Evolutionary conservation across 2,113 vertebrate genomes (phyloP).

Genomic region (Rhinoderma darwinii): DNA sequence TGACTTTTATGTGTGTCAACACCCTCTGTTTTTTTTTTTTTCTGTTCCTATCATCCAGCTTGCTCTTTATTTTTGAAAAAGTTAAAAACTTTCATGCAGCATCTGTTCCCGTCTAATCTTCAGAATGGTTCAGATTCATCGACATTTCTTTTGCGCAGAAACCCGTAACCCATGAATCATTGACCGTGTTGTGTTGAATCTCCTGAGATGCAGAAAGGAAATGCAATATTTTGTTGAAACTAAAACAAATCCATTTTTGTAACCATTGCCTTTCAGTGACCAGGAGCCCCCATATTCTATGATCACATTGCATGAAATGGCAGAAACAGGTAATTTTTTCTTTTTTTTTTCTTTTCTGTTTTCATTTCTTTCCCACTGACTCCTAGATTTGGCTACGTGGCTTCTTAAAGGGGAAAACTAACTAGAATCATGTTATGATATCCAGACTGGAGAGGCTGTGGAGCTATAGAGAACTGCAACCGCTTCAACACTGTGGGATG

Average conservation of each 20-base stretch:
- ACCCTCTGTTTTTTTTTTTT: not conserved
- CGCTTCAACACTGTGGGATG: not conserved
- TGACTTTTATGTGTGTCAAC: not conserved
- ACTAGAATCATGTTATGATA: not conserved
- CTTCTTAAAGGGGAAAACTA: not conserved
- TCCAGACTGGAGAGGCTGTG: not conserved
- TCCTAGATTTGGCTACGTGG: not conserved
- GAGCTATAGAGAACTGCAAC: not conserved
- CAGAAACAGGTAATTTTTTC: constrained; percentile 89
- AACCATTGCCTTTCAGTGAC: constrained; percentile 84
- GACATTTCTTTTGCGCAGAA: too few relatives aligned
- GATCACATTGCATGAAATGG: constrained; percentile 99
- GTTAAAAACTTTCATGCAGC: not conserved
- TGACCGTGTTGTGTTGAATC: not conserved
- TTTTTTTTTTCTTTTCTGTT: not conserved
- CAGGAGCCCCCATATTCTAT: constrained; percentile 99
- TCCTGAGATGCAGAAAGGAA: not conserved
- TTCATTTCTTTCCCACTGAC: not conserved
- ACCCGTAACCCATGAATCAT: not conserved
- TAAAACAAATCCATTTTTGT: not conserved
- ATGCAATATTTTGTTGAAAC: not conserved
- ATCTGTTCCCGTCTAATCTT: not conserved
- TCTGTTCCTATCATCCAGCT: not conserved
- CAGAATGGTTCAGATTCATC: not conserved
- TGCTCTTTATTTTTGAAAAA: not conserved